Conservation (phyloP, 2,113 vertebrate genomes). For the Psophia crepitans region DNA sequence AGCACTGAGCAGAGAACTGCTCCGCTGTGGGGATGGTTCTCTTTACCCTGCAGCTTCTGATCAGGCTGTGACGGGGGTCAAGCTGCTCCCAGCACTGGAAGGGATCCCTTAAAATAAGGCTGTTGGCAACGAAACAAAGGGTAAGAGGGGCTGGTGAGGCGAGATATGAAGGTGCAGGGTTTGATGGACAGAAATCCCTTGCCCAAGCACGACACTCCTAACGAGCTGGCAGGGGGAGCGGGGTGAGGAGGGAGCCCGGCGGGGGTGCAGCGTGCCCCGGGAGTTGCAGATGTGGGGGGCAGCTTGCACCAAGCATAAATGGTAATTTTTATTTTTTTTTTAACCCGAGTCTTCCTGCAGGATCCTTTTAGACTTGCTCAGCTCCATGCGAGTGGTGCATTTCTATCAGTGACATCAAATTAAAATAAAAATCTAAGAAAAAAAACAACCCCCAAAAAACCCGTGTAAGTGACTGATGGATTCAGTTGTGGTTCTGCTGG, state of each 20-base stretch:
- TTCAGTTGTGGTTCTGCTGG: neutral
- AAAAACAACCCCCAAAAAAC: no score
- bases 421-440: neutral
- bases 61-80: neutral
- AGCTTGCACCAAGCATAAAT: neutral
- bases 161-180: neutral
- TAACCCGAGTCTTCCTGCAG: neutral
- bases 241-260: neutral
- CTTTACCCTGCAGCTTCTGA: rapidly evolving
- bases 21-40: neutral
- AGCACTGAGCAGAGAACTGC: no score
- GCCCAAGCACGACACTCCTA: rapidly evolving
- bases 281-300: neutral
- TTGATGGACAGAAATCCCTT: neutral
- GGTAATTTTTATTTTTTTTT: neutral
- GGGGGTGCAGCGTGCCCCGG: rapidly evolving
- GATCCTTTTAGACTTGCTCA: neutral
- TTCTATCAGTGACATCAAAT: neutral
- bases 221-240: rapidly evolving
- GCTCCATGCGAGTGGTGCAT: neutral
- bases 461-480: neutral
- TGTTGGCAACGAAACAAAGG: neutral
- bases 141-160: neutral
- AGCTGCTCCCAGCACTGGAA: neutral
- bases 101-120: neutral